Conservation (phyloP, 1,140 invertebrate species). For the Apis dorsata region DNA sequence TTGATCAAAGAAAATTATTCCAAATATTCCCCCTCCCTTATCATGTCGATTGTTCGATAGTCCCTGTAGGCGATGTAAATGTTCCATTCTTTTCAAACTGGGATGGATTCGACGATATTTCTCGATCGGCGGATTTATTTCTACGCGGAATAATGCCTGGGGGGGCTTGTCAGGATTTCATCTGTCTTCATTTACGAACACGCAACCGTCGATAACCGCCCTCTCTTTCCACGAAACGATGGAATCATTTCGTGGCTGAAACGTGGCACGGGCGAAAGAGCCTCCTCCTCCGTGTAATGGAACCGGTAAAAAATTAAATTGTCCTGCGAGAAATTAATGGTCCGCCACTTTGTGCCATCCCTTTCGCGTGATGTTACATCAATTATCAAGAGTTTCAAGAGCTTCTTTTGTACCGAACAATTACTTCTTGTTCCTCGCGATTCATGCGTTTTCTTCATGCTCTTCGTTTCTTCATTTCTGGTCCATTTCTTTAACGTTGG, state of each 20-base stretch:
- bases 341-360: background rate
- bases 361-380: background rate
- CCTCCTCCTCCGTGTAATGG: background rate
- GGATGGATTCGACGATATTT: constrained; percentile 12
- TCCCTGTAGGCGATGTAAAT: constrained; percentile 26
- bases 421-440: background rate
- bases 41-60: background rate
- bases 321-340: background rate
- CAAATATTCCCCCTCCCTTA: background rate
- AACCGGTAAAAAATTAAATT: constrained; percentile 20
- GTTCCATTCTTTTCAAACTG: background rate
- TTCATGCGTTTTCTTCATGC: background rate
- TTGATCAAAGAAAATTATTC: constrained; percentile 23
- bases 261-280: background rate
- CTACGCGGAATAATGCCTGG: constrained; percentile 27
- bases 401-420: background rate
- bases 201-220: background rate
- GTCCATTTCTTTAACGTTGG: too few relatives aligned
- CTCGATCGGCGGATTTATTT: constrained; percentile 29
- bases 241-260: constrained; percentile 18
- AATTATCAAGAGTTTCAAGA: background rate
- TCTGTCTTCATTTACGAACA: constrained; percentile 20
- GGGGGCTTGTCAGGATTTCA: constrained; percentile 17
- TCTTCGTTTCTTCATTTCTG: background rate
- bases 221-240: background rate